A percentile compares a stretch with the other conserved stretches of the same genome.
These are phyloP conservation scores for Lysandra bellargus DNA, from an alignment of 2,888 invertebrate species.

Conservation along the genomic window DNA sequence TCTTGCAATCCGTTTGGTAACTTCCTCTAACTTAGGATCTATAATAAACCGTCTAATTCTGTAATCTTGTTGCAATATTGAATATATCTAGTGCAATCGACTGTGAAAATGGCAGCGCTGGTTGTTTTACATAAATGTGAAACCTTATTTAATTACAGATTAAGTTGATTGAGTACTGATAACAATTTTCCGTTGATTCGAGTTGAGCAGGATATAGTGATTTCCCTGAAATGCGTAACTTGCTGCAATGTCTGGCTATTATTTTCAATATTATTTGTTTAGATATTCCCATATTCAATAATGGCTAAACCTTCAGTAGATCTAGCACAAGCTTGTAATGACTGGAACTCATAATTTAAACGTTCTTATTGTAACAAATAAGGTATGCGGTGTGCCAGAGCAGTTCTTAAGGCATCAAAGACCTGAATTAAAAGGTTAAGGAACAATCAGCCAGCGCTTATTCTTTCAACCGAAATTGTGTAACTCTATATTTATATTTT, in stretches of 20 bases:
- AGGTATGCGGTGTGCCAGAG: no score
- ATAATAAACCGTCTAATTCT: slow-evolving; percentile 42
- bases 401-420: no score
- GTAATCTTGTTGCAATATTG: slow-evolving; percentile 46
- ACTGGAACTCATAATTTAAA: no score
- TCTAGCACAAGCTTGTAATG: no score
- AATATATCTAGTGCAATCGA: slow-evolving; percentile 48
- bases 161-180: slow-evolving; percentile 11
- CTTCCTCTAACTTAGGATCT: slow-evolving; percentile 44
- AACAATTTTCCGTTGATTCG: slow-evolving; percentile 21
- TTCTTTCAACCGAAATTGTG: background rate
- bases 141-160: slow-evolving; percentile 38
- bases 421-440: background rate
- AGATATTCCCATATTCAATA: no score
- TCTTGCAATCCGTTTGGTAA: slow-evolving; percentile 40
- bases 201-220: slow-evolving; percentile 10
- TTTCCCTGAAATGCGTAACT: slow-evolving; percentile 10
- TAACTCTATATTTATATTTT: slow-evolving; percentile 24
- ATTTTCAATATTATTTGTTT: background rate
- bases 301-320: no score
- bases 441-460: background rate
- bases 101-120: slow-evolving; percentile 47
- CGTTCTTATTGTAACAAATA: no score
- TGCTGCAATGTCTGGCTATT: background rate
- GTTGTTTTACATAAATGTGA: slow-evolving; percentile 41